Base-by-base conservation (phyloP, 2,888 invertebrate genomes). In the Mantis religiosa region DNA sequence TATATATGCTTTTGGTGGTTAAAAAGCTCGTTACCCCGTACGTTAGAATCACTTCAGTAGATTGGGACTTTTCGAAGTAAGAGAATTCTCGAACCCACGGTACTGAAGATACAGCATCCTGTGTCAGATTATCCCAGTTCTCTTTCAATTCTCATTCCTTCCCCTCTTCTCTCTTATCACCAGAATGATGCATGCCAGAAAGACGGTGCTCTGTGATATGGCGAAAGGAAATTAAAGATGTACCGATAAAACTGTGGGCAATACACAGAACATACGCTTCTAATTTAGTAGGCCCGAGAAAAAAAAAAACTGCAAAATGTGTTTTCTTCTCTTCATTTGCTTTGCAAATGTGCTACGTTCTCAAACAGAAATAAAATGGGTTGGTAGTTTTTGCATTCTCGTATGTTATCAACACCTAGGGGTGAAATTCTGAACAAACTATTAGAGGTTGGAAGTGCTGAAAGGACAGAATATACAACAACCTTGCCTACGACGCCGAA, bases 151-250 rank as follows among this genome's bases (percentile, higher is more conserved):
- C 20, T 83, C 54, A 47, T 83, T 34, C 83, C 84, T 30, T 71
- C 9, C 83, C 71, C 88, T 54, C 54, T 27, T 54, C 14, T 28
- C 82, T 20, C 82, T 82, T 87, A 88, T 90, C 88, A 89, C 88
- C 89, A 87, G 82, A 87, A 89, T 90, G 90, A 90, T 90, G 89
- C 88, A 90, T 90, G 88, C 89, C 85, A 88, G 47, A 85, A 41
- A 88, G 89, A 90, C 88, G 87, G 88, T 89, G 88, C 88, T 84
- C 89, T 89, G 89, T 89, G 90, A 90, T 90, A 90, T 89, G 90
- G 89, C 88, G 87, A 89, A 89, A 90, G 90, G 90, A 90, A 90
- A 90, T 90, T 90, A 90, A 90, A 90, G 90, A 90, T 90, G 89
- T 34, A 82, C 28, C 89, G 90, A 90, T 90, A 90, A 89, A 90